A percentile compares a stretch with the other conserved stretches of the same genome.
phyloP scores from a whole-genome alignment of 2,888 invertebrate genomes.

The Amorpha juglandis region DNA sequence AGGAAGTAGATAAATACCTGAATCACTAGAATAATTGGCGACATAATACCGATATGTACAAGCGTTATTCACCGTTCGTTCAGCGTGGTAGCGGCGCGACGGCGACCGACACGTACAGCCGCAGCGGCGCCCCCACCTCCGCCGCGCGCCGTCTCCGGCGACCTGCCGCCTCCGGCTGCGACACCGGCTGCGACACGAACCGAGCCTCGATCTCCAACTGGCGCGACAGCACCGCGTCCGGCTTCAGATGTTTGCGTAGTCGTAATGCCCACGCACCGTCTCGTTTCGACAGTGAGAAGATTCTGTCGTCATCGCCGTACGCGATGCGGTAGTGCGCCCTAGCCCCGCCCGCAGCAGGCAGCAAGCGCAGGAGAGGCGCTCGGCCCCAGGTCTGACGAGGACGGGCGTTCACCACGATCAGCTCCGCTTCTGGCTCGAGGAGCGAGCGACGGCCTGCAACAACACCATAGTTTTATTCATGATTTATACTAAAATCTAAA shows the following conservation, averaged over 20 bases:
- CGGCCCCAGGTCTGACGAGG: conserved; percentile 72
- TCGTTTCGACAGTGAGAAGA: conserved; percentile 67
- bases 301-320: conserved; percentile 60
- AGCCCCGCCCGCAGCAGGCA: conserved; percentile 67
- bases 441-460: conserved; percentile 68
- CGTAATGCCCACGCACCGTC: conserved; percentile 74
- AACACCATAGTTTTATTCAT: not conserved
- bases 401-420: conserved; percentile 62
- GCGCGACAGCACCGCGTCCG: conserved; percentile 47
- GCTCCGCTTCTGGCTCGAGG: conserved; percentile 68
- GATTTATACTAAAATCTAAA: too few species aligned
- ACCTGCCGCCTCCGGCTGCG: conserved; percentile 38
- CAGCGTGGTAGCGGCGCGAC: conserved; percentile 47
- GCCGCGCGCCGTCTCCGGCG: conserved; percentile 41
- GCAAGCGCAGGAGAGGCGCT: conserved; percentile 66
- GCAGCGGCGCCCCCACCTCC: conserved; percentile 60
- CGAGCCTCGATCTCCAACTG: conserved; percentile 76
- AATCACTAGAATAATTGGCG: conserved; percentile 17
- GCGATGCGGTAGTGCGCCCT: conserved; percentile 71
- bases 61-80: not conserved
- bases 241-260: conserved; percentile 60
- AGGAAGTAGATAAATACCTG: not conserved
- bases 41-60: conserved; percentile 23
- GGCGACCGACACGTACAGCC: conserved; percentile 69
- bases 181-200: conserved; percentile 63